Base-by-base conservation (phyloP, 2,888 invertebrate genomes). In the Melolontha melolontha region DNA sequence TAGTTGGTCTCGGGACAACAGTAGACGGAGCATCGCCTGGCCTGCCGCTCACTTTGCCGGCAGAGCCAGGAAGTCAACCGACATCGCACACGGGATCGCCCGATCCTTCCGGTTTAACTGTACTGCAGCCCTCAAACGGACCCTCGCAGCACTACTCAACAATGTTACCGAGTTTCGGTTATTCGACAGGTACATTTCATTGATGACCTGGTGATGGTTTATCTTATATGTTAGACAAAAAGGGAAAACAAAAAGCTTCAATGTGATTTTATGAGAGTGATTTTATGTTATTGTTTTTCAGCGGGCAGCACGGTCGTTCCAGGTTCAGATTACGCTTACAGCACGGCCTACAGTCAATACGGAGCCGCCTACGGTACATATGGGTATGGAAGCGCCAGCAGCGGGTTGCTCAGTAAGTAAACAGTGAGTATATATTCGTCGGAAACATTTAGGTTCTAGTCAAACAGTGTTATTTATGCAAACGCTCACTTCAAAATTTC, bases 271-370 rank as follows among this genome's bases (percentile, higher is more conserved):
- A 2, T 5, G 16, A 42, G 14, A n/a, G 12, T 52, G n/a, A 40
- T 17, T 57, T 12, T 49, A 12, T 22, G 10, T 34, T 47, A 8
- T 72, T 78, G 73, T 75, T 68, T 84, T 82, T 42, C 80, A 90
- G 89, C 89, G 75, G 88, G 89, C 71, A 87, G 88, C 66, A 85
- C 87, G 29, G 88, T 88, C 64, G 88, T 88, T 64, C 87, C 88
- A 52, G 86, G 85, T 42, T 82, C 88, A 65, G 91, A 92, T 79
- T 92, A 92, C 80, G 87, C 91, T 40, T 92, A 92, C 80, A 90
- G 89, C 79, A 89, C 91, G 67, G 88, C 89, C 73, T 94, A 94
- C 86, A 86, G 88, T 75, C 89, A 92, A 80, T 93, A 93, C 82
- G 91, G 92, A 67, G 89, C 92, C 69, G 89, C 92, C 11, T 87